A percentile compares a stretch with the other conserved stretches of the same genome.
Conservation (phyloP, 2,888 invertebrate species). For the Pogonocherus hispidulus region DNA sequence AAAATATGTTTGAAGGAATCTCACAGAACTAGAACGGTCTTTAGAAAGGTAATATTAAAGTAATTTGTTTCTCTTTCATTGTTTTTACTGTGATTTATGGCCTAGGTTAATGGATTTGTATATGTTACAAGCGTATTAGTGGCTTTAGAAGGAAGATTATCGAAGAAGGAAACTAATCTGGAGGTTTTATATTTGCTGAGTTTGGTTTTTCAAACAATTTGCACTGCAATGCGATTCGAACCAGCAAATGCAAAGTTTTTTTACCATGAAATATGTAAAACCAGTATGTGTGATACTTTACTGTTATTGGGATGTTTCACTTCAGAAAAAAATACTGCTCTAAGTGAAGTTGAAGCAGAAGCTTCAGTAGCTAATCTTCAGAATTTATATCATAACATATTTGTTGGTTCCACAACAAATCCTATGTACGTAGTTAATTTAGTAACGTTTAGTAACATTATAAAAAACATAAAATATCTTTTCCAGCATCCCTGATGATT, state of each 20-base stretch:
- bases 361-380: conserved; percentile 59
- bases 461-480: not conserved
- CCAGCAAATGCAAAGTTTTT: conserved; percentile 99
- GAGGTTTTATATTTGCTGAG: conserved; percentile 85
- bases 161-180: conserved; percentile 67
- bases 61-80: conserved; percentile 15
- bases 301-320: conserved; percentile 92
- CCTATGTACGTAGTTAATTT: conserved; percentile 72
- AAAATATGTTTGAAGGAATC: conserved; percentile 93
- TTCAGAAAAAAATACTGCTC: conserved; percentile 58
- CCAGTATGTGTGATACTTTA: conserved; percentile 93
- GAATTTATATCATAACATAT: conserved; percentile 78
- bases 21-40: conserved; percentile 95
- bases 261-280: conserved; percentile 96
- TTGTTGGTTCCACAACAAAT: conserved; percentile 82
- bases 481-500: conserved; percentile 77
- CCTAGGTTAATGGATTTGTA: conserved; percentile 92
- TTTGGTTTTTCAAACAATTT: conserved; percentile 93
- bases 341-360: conserved; percentile 60
- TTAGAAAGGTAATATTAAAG: conserved; percentile 81
- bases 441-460: conserved; percentile 8
- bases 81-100: conserved; percentile 35
- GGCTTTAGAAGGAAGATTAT: conserved; percentile 88
- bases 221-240: conserved; percentile 98
- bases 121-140: conserved; percentile 96